Conservation (phyloP, 2,888 invertebrate genomes). For the Norana najaformis region DNA sequence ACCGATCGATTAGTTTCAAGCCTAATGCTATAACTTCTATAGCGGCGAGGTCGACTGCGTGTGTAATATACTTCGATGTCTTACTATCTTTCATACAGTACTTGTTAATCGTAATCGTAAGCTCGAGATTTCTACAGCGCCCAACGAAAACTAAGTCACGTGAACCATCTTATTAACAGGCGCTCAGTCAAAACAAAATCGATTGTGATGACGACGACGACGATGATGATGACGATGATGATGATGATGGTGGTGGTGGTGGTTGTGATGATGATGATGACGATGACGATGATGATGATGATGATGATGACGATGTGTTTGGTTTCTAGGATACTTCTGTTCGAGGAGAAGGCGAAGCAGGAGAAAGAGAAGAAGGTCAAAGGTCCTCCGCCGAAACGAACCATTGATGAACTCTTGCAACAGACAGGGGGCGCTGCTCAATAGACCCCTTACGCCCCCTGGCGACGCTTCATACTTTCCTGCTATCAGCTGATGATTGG, state of each 20-base stretch:
- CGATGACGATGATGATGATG: no score
- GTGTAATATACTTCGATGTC: no score
- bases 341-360: constrained; percentile 56
- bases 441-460: background rate
- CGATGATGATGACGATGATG: background rate
- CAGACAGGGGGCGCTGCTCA: background rate
- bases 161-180: no score
- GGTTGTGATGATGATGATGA: no score
- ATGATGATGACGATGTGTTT: background rate
- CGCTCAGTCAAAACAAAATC: no score
- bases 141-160: no score
- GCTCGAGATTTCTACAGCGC: no score
- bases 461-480: background rate
- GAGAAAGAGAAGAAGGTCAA: constrained; percentile 52
- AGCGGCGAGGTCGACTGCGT: no score
- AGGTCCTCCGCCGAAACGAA: constrained; percentile 55
- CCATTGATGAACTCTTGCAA: constrained; percentile 50
- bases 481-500: background rate
- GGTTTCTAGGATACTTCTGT: constrained; percentile 55
- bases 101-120: no score
- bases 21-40: no score
- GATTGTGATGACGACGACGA: background rate
- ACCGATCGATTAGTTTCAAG: no score
- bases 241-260: background rate
- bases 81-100: no score